Evolutionary conservation across 2,888 invertebrate species (phyloP).

Genomic region (Trissolcus brochymenae): DNA sequence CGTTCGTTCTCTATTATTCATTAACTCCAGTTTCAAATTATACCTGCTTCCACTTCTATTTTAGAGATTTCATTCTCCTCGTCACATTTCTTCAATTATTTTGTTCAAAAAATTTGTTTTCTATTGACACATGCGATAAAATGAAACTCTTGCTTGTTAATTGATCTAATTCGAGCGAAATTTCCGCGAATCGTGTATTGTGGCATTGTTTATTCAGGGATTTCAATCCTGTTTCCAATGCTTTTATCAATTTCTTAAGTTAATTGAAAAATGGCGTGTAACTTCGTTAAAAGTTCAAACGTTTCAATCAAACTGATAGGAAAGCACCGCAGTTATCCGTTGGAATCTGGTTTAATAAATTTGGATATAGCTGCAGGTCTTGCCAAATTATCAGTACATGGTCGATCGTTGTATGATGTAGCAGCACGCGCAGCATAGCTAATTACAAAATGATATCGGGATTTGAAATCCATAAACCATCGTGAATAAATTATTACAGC

Average conservation of each 20-base stretch:
- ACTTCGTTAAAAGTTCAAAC: conserved; percentile 4
- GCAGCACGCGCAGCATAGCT: conserved; percentile 3
- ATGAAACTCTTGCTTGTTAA: background rate
- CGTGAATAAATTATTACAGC: conserved; percentile 42
- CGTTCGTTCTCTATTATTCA: conserved; percentile 26
- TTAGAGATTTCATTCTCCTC: background rate
- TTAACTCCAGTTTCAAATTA: background rate
- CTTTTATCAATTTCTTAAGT: no score
- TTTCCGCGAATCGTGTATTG: background rate
- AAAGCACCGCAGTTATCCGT: background rate
- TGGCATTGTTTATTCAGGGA: no score
- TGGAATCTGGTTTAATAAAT: conserved; percentile 13
- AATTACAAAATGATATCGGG: conserved; percentile 39
- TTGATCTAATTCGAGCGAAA: conserved; percentile 13
- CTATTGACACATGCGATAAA: no score
- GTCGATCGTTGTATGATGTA: conserved; percentile 25
- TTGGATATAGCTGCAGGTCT: conserved; percentile 13
- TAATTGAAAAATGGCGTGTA: no score
- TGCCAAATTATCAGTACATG: conserved; percentile 25
- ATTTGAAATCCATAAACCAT: conserved; percentile 17
- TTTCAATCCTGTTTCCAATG: no score
- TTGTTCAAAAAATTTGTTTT: no score
- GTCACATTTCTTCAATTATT: background rate
- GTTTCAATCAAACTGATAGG: conserved; percentile 3
- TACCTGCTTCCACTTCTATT: no score